phyloP scores from a whole-genome alignment of 2,888 invertebrate species.

The Tetropium fuscum region DNA sequence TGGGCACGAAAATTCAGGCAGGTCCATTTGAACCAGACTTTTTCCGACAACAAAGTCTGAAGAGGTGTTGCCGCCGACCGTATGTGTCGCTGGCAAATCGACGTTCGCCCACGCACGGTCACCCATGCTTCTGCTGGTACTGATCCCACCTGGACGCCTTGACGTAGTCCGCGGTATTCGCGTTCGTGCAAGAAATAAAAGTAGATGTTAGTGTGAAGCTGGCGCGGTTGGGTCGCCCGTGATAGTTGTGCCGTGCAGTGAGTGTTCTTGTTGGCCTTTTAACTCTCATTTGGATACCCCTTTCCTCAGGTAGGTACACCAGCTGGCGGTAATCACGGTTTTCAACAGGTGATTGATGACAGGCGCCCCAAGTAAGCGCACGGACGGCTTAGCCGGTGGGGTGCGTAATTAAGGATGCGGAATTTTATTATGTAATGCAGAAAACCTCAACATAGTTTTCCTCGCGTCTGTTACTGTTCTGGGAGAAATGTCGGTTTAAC shows the following conservation, averaged over 20 bases:
- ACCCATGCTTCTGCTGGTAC: conserved; percentile 23
- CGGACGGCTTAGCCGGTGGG: neutral
- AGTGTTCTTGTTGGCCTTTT: conserved; percentile 22
- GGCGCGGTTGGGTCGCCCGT: conserved; percentile 30
- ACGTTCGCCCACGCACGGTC: conserved; percentile 15
- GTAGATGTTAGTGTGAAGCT: conserved; percentile 51
- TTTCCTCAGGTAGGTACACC: conserved; percentile 22
- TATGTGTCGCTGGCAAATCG: conserved; percentile 20
- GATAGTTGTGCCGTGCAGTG: conserved; percentile 24
- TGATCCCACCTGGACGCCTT: conserved; percentile 52
- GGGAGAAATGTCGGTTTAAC: too few relatives aligned
- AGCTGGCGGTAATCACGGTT: conserved; percentile 10
- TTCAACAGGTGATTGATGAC: conserved; percentile 1
- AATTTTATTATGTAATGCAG: conserved; percentile 1
- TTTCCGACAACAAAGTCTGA: neutral
- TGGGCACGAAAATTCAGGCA: too few relatives aligned
- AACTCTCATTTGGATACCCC: conserved; percentile 28
- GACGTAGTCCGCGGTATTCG: conserved; percentile 50
- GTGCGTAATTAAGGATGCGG: too few relatives aligned
- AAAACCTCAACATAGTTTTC: too few relatives aligned
- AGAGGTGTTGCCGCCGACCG: conserved; percentile 1
- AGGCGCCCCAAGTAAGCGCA: neutral
- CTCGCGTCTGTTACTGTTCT: too few relatives aligned
- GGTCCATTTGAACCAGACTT: too few relatives aligned
- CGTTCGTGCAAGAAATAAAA: conserved; percentile 52